Evolutionary conservation across 2,113 vertebrate genomes (phyloP).

Genomic region (Ophiodon elongatus): DNA sequence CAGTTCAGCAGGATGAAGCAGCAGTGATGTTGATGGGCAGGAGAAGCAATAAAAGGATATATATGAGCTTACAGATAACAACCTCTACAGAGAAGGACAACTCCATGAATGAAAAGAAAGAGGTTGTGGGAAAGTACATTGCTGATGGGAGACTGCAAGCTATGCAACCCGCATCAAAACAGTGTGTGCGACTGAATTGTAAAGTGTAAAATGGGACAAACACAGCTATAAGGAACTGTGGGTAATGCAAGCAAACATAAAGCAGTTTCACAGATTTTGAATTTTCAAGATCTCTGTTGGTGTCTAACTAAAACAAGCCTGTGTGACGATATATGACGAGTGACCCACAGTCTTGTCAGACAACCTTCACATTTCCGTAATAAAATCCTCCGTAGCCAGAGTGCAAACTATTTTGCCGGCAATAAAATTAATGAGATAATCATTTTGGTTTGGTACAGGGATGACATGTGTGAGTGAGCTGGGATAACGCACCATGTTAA

Average conservation of each 20-base stretch:
- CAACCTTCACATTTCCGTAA: background rate
- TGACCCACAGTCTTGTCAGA: background rate
- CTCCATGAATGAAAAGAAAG: constrained; percentile 21
- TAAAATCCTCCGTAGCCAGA: constrained; percentile 4
- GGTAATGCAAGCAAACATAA: background rate
- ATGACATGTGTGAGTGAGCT: background rate
- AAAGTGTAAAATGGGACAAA: background rate
- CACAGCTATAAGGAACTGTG: background rate
- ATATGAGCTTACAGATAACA: background rate
- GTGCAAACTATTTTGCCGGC: constrained; percentile 1
- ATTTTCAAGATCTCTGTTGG: background rate
- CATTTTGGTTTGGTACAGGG: background rate
- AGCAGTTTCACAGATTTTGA: background rate
- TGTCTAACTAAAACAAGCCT: background rate
- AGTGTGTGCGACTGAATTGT: background rate
- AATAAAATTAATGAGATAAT: constrained; percentile 19
- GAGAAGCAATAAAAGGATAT: background rate
- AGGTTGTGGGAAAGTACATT: background rate
- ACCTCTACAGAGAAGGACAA: background rate
- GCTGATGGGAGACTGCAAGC: background rate
- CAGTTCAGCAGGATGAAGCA: background rate
- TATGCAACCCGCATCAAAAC: background rate
- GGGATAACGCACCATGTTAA: background rate
- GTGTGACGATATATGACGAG: background rate
- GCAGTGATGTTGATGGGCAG: background rate